Base-by-base conservation (phyloP, 2,113 vertebrate genomes). In the Tupaia chinensis region DNA sequence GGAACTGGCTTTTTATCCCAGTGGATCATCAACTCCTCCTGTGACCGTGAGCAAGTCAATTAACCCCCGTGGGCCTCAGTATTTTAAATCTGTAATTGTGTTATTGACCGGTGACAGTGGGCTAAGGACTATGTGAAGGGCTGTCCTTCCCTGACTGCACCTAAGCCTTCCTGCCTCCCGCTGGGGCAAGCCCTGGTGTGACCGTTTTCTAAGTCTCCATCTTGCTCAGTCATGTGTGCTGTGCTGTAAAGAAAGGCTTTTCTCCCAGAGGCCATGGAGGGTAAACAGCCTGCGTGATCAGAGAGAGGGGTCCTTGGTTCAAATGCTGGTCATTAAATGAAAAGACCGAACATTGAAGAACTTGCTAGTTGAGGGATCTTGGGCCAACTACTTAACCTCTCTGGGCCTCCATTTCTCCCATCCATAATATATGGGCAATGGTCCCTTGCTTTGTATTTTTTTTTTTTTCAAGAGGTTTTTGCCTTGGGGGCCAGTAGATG, bases 71-170 rank as follows among this genome's bases (percentile, higher is more conserved):
- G 32, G 77, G 14, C 11, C 72, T 16, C 29, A 20, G 29, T 11
- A 34, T 58, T 68, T 25, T 27, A 56, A 69, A 44, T 87, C 8
- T 23, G 1, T 63, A 63, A n/a, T 29, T n/a, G 66, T n/a, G 66
- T 61, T 61, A 7, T 7, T 5, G 19, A 29, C 20, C 16, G 29
- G 8, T 1, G 54, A 32, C 27, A 17, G 25, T 2, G 8, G 4
- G 56, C 23, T 61, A 3, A 15, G 56, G 53, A 27, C 44, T 0
- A 63, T 1, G 2, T 17, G 1, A 68, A 25, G 14, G 9, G n/a
- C 25, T 56, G 25, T 9, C 14, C 0, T 0, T 2, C 6, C 19
- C 25, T 0, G 6, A 34, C 4, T 10, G 58, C 23, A 7, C 34
- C 25, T 5, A 13, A 29, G 5, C 63, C 34, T 53, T 0, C 5